Evolutionary conservation across 2,113 vertebrate species (phyloP).

Genomic region (Hyaena hyaena): DNA sequence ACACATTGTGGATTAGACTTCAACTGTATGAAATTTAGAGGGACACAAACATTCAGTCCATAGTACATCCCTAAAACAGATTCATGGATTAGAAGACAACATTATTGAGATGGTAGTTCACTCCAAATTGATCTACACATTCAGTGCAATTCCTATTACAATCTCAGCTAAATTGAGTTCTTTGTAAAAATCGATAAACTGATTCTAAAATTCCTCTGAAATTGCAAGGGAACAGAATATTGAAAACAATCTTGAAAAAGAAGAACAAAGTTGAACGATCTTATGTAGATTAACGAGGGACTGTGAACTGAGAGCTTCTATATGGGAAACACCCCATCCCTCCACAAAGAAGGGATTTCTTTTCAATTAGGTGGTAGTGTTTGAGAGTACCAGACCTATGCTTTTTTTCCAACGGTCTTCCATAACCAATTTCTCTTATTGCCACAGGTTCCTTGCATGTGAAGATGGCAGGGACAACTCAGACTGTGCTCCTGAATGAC

Average conservation of each 20-base stretch:
- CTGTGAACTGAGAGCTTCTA: not conserved
- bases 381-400: not conserved
- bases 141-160: not conserved
- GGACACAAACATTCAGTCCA: not conserved
- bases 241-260: not conserved
- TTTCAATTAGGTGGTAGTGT: not conserved
- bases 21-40: not conserved
- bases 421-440: not conserved
- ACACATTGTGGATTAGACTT: not conserved
- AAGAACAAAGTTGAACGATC: not conserved
- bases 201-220: not conserved
- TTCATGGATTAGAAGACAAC: not conserved
- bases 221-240: not conserved
- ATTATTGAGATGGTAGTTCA: not conserved
- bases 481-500: not conserved
- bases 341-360: not conserved
- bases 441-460: not conserved
- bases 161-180: not conserved
- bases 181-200: not conserved
- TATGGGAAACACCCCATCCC: rapidly evolving
- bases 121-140: not conserved
- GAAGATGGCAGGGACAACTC: not conserved
- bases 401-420: not conserved
- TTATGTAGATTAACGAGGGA: not conserved
- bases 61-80: not conserved